Evolutionary conservation across 2,888 invertebrate genomes (phyloP).

Genomic region (Drosophila affinis): DNA sequence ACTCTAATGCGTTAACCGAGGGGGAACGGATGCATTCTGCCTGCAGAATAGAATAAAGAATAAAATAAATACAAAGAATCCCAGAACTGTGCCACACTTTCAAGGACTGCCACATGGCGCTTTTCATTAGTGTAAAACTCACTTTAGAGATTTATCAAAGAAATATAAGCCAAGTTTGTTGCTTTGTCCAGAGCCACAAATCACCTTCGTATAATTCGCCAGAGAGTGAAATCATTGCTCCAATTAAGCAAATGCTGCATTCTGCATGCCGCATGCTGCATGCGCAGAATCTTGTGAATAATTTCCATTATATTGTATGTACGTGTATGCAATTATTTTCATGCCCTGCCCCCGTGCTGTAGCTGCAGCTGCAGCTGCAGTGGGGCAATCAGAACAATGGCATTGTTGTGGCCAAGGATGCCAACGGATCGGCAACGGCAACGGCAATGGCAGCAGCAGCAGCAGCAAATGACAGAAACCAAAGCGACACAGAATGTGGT

Average conservation of each 20-base stretch:
- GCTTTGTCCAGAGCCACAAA: neutral
- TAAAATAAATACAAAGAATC: too few relatives aligned
- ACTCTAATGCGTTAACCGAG: too few relatives aligned
- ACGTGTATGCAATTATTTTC: constrained; percentile 1
- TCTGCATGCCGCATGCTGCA: neutral
- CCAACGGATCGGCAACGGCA: neutral
- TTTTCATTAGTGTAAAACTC: neutral
- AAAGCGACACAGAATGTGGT: constrained; percentile 3
- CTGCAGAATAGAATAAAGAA: too few relatives aligned
- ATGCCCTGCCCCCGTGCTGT: neutral
- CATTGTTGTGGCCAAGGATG: constrained; percentile 39
- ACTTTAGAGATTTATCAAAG: neutral
- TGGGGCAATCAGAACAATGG: constrained; percentile 43
- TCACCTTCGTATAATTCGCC: neutral
- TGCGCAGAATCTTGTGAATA: neutral
- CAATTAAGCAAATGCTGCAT: neutral
- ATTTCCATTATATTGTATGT: neutral
- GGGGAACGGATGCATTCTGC: too few relatives aligned
- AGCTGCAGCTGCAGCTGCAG: neutral
- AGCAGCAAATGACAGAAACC: constrained; percentile 5
- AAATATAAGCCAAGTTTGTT: neutral
- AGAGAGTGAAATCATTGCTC: neutral
- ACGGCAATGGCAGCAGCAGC: too few relatives aligned
- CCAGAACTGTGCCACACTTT: too few relatives aligned
- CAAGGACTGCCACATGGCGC: too few relatives aligned